These are phyloP conservation scores for Diabrotica balteata DNA, from an alignment of 2,888 invertebrate genomes.

Conservation along the genomic window DNA sequence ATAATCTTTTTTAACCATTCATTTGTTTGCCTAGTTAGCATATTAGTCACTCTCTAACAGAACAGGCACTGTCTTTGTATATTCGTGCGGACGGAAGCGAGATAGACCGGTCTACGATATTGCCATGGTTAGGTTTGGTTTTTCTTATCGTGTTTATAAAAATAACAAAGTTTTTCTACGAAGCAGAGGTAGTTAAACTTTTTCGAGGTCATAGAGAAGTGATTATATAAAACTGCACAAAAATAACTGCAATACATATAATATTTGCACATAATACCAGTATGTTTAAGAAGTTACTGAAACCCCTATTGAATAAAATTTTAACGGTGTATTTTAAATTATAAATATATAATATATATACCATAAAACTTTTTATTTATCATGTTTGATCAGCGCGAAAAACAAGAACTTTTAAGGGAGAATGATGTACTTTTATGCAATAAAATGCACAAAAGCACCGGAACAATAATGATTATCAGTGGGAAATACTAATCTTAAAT, in stretches of 20 bases:
- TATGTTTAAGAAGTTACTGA: no score
- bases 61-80: slow-evolving; percentile 26
- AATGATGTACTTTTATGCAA: no score
- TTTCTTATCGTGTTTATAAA: slow-evolving; percentile 32
- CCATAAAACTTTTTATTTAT: no score
- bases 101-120: slow-evolving; percentile 30
- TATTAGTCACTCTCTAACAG: slow-evolving; percentile 19
- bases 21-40: slow-evolving; percentile 16
- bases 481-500: no score
- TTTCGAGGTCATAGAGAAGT: slow-evolving; percentile 23
- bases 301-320: no score
- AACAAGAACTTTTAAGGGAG: no score
- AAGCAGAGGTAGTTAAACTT: slow-evolving; percentile 32
- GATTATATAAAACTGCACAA: slow-evolving; percentile 22
- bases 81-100: slow-evolving; percentile 28
- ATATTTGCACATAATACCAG: no score
- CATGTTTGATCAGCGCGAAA: no score
- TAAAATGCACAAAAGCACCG: no score
- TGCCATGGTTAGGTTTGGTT: slow-evolving; percentile 29
- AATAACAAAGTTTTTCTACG: slow-evolving; percentile 29
- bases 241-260: slow-evolving; percentile 5
- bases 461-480: no score
- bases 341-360: no score
- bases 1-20: slow-evolving; percentile 1
- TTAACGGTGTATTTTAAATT: no score